Percentiles rank a stretch among this genome's conserved stretches.
Conservation (phyloP, 37 sponge, comb jelly and placozoan species). For the Ianthella basta region DNA sequence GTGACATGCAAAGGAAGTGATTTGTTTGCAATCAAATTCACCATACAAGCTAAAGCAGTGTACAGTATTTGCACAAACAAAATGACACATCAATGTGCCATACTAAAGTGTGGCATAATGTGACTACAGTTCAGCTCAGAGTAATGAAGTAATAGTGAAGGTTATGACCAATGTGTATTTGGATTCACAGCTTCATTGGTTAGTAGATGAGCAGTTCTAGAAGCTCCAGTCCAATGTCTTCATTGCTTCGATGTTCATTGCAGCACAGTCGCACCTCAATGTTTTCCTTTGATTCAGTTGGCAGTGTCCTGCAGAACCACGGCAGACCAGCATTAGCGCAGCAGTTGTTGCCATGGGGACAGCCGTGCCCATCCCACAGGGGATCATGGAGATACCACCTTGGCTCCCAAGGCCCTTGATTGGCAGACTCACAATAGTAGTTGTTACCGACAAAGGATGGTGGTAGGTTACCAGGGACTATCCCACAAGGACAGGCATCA, state of each 20-base stretch:
- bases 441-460: background rate
- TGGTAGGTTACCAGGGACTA: background rate
- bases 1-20: too few species aligned
- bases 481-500: conserved; percentile 14
- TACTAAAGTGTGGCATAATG: too few species aligned
- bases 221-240: background rate
- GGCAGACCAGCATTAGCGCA: conserved; percentile 1
- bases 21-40: too few species aligned
- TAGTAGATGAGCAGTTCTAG: background rate
- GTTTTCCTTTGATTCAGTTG: background rate
- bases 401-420: background rate
- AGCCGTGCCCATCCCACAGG: background rate
- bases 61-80: background rate
- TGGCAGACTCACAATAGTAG: background rate
- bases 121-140: too few species aligned
- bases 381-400: conserved; percentile 31
- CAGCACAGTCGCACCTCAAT: background rate
- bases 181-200: too few species aligned
- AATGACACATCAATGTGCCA: too few species aligned
- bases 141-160: too few species aligned
- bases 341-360: conserved; percentile 4
- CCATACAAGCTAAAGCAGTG: too few species aligned
- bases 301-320: conserved; percentile 13
- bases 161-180: too few species aligned
- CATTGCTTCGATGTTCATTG: background rate